Evolutionary conservation across 2,888 invertebrate genomes (phyloP), one percentile per base, ranked within the genome.

Genomic region (Sarcophaga subvicina): DNA sequence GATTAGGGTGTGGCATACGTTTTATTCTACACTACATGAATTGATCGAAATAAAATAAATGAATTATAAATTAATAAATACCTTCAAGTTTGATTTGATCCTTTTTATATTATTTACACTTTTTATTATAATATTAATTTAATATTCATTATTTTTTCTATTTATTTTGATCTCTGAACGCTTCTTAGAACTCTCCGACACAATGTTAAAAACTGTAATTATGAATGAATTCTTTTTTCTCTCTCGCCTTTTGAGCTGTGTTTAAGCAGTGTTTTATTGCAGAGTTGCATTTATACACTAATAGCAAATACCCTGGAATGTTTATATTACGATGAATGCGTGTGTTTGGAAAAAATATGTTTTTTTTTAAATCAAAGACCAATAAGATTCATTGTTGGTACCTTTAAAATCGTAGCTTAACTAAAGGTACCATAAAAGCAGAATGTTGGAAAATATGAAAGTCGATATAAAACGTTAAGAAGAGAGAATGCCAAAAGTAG

Each of bases 1-100:
- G 12, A 54, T 54, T 81, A 79, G 87, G 87, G 87, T 87, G 87
- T 87, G 87, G 87, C 83, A 59, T 64, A 62, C 10, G 3, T 59
- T 64, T 25, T 62, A 59, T 77, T 60, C 27, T 37, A 37, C 37
- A 37, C 10, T 37, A 37, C 8, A 37, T 37, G 8, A 37, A 37
- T 37, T 37, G 37, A 37, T 37, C 37, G 8, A 37, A 37, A 37
- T 37, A 37, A 37, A 37, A 37, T 10, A 37, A 37, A 37, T 8
- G 8, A 37, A 8, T 37, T 6, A 37, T 37, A 37, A 37, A 37
- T 8, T 0, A 1, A 37, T 37, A 10, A 2, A 37, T 37, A 37
- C 37, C 37, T 37, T 37, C 8, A 37, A 37, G 8, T 37, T 37
- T 37, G 71, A 3, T 59, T 60, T 27, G 11, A 25, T 60, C 8